Evolutionary conservation across 2,113 vertebrate genomes (phyloP).

Genomic region (Pachycephala philippinensis): DNA sequence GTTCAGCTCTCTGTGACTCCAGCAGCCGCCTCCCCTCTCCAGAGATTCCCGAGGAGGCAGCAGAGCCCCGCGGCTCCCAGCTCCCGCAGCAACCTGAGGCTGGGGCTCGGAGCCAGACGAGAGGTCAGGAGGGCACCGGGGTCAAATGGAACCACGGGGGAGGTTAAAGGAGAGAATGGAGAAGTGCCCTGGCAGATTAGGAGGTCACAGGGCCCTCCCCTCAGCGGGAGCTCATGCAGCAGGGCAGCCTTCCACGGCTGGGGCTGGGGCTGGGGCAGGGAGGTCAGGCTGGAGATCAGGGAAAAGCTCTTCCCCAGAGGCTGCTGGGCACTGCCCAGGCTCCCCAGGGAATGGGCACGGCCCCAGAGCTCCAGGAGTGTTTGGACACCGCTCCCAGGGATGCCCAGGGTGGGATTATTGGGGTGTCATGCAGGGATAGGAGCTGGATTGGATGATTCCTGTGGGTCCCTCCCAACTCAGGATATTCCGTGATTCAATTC

Average conservation of each 20-base stretch:
- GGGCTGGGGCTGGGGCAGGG: not conserved
- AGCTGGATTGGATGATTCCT: rapidly evolving
- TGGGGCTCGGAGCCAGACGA: not conserved
- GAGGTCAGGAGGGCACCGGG: not conserved
- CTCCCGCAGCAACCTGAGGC: not conserved
- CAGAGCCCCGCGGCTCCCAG: not conserved
- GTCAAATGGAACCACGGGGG: not conserved
- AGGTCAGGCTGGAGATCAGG: not conserved
- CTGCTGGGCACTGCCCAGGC: not conserved
- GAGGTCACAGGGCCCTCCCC: not conserved
- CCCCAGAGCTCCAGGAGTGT: not conserved
- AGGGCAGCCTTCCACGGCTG: not conserved
- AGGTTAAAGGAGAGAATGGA: not conserved
- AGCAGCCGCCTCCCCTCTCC: not conserved
- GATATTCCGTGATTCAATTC: not conserved
- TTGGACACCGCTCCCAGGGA: rapidly evolving
- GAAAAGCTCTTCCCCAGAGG: not conserved
- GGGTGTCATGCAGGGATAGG: not conserved
- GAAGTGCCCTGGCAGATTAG: not conserved
- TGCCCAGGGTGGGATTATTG: not conserved
- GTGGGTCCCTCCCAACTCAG: not conserved
- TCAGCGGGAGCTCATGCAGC: not conserved
- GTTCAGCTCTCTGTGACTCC: not conserved
- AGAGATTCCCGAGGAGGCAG: not conserved
- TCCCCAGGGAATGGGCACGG: not conserved